Base-by-base conservation (phyloP, 2,113 vertebrate species). In the Atherinomorus stipes region DNA sequence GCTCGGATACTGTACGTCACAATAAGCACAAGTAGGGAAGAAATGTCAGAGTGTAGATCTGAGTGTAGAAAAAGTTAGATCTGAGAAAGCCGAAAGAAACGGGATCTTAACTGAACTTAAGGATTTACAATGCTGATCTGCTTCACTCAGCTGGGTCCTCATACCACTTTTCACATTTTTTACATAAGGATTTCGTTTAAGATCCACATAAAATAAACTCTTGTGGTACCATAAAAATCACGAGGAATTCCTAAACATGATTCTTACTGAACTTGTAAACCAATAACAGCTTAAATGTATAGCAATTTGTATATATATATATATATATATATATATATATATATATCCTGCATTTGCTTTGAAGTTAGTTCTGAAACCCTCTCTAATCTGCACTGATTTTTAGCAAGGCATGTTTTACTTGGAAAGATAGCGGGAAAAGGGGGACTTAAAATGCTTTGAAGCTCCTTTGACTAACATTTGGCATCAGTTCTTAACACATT, bases 381-480 rank as follows among this genome's bases (percentile, higher is more conserved):
- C 78, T 78, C 34, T 90, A 87, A 93, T 91, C 90, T 90, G 77
- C 50, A 68, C 76, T 83, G 89, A 92, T 91, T 92, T n/a, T 89
- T 50, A 65, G 80, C 52, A 58, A 84, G 79, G 79, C 83, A 74
- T 89, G 85, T 85, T 91, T 88, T 78, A 74, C 78, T 79, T 85
- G 69, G 76, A 91, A 83, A 61, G 86, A 80, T 64, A 58, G 82
- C 83, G 53, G 74, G 76, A 87, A 59, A 72, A 60, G 26, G 42
- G 34, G 87, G 58, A 65, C 74, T 40, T 12, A 57, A 63, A 85
- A 71, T 22, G 34, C 85, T 93, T 91, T 92, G 86, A 90, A 88
- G 90, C 76, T 45, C 64, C 10, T 15, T 69, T 54, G 82, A 74
- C 81, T 81, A 78, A 78, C 68, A 85, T 62, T 83, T 57, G 50